phyloP scores from a whole-genome alignment of 2,113 vertebrate genomes.

The Fregata magnificens region DNA sequence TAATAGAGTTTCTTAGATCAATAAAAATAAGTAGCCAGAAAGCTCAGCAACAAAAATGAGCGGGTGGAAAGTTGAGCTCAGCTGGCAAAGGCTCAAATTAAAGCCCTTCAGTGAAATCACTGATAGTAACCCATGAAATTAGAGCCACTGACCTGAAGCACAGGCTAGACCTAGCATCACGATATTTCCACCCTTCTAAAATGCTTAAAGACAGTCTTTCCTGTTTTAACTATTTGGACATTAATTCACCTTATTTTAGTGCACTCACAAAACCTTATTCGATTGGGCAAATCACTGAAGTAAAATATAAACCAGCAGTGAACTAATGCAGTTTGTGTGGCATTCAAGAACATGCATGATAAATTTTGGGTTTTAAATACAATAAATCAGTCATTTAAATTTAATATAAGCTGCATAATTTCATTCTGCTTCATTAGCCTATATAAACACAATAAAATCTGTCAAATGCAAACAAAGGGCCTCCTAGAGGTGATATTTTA shows the following conservation, averaged over 20 bases:
- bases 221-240: background rate
- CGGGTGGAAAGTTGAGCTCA: background rate
- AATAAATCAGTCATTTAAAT: conserved; percentile 69
- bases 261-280: conserved; percentile 9
- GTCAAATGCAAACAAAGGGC: conserved; percentile 64
- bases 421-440: conserved; percentile 71
- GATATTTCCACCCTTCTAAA: background rate
- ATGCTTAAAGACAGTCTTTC: background rate
- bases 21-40: background rate
- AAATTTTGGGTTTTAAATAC: conserved; percentile 43
- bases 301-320: conserved; percentile 42
- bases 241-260: background rate
- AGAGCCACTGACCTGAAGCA: background rate
- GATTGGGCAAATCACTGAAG: conserved; percentile 10
- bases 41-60: background rate
- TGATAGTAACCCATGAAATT: background rate
- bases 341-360: conserved; percentile 43
- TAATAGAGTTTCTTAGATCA: background rate
- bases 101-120: background rate
- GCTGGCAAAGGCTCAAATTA: background rate
- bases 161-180: background rate
- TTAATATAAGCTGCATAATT: conserved; percentile 65
- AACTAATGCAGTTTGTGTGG: conserved; percentile 54
- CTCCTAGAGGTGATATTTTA: conserved; percentile 71
- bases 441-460: conserved; percentile 69